Percentiles rank a stretch among this genome's conserved stretches.
Evolutionary conservation across 2,797 vertebrate genomes (phyloP).

Genomic region (Mallotus villosus): DNA sequence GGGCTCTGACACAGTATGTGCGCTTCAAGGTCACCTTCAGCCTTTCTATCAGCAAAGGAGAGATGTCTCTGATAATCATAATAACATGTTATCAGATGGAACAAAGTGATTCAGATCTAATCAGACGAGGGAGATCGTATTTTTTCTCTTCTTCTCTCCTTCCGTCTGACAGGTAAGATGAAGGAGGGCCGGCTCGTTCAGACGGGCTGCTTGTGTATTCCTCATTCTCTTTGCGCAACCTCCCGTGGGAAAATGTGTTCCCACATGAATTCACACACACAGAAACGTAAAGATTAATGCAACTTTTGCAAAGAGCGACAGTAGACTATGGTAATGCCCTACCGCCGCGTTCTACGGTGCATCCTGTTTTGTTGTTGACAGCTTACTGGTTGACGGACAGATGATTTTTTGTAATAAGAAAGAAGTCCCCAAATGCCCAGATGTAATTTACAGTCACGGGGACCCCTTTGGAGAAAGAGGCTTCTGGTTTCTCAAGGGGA

Average conservation of each 20-base stretch:
- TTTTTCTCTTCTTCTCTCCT: constrained; percentile 46
- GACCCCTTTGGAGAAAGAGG: constrained; percentile 37
- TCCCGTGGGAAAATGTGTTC: constrained; percentile 46
- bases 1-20: neutral
- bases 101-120: constrained; percentile 69
- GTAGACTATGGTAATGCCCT: constrained; percentile 35
- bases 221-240: constrained; percentile 41
- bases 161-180: constrained; percentile 54
- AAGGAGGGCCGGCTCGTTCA: constrained; percentile 49
- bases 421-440: constrained; percentile 42
- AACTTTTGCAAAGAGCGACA: constrained; percentile 44
- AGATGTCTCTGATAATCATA: constrained; percentile 70
- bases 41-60: constrained; percentile 53
- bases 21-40: constrained; percentile 62
- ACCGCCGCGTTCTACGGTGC: constrained; percentile 37
- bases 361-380: constrained; percentile 49
- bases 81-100: constrained; percentile 65
- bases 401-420: constrained; percentile 37
- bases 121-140: constrained; percentile 47
- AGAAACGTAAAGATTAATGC: constrained; percentile 61
- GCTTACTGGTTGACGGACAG: constrained; percentile 36
- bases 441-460: constrained; percentile 42
- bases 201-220: constrained; percentile 25
- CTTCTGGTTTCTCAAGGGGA: constrained; percentile 23
- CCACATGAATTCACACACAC: constrained; percentile 48